Evolutionary conservation across 92 coral and sea anemone genomes (phyloP).

Genomic region (Palythoa grandiflora): DNA sequence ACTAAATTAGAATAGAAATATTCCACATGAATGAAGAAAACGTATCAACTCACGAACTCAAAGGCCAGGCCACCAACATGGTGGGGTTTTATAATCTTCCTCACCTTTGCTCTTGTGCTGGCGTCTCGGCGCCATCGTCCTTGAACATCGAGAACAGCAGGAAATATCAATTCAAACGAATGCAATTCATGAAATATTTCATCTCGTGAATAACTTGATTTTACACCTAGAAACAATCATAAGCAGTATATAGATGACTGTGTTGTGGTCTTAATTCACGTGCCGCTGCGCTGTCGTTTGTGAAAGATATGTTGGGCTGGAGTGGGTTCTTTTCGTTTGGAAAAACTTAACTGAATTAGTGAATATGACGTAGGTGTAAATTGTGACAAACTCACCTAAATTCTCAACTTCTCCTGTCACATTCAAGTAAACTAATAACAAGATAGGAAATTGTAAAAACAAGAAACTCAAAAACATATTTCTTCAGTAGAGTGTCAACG

Average conservation of each 20-base stretch:
- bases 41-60: not conserved
- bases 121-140: conserved; percentile 41
- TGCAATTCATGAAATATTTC: conserved; percentile 31
- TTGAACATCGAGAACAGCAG: conserved; percentile 16
- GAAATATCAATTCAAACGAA: conserved; percentile 20
- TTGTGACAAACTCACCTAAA: not conserved
- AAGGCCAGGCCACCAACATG: not conserved
- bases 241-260: not conserved
- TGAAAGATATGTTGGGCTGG: conserved; percentile 21
- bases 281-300: not conserved
- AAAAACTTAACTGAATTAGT: not conserved
- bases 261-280: not conserved
- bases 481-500: not conserved
- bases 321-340: not conserved
- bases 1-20: not conserved
- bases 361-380: too few species aligned
- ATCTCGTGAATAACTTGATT: conserved; percentile 13
- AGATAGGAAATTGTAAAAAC: not conserved
- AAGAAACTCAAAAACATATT: conserved; percentile 1
- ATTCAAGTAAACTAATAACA: not conserved
- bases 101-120: conserved; percentile 17
- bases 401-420: not conserved
- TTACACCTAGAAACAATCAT: not conserved
- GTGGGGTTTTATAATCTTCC: not conserved
- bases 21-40: not conserved